Conservation (phyloP, 2,113 vertebrate genomes). For the Octodon degus region DNA sequence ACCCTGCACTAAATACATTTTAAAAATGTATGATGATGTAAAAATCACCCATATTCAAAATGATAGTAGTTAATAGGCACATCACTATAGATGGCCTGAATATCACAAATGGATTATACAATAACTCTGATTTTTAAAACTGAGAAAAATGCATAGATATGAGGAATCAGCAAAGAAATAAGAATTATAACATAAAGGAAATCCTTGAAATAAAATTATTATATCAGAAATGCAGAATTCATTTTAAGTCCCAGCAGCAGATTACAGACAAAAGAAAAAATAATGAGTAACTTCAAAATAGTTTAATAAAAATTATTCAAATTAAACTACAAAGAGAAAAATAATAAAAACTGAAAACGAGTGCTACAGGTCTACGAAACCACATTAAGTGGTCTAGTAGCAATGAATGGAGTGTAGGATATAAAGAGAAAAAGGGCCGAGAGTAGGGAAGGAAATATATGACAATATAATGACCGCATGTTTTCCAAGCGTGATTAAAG, state of each 20-base stretch:
- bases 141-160: neutral
- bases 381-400: neutral
- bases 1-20: too few species aligned
- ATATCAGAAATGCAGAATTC: neutral
- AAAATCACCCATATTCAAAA: neutral
- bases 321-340: neutral
- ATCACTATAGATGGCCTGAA: neutral
- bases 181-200: neutral
- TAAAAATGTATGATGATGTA: neutral
- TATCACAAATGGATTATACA: neutral
- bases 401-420: neutral
- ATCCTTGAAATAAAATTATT: neutral
- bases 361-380: neutral
- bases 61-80: neutral
- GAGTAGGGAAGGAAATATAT: neutral
- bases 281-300: neutral
- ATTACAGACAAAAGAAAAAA: neutral
- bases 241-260: neutral
- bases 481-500: neutral
- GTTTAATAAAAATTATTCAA: conserved; percentile 7
- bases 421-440: neutral
- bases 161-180: neutral
- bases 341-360: neutral
- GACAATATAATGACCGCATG: neutral
- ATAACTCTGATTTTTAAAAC: neutral